Base-by-base conservation (phyloP, 2,888 invertebrate genomes). In the Ellobium chinense region DNA sequence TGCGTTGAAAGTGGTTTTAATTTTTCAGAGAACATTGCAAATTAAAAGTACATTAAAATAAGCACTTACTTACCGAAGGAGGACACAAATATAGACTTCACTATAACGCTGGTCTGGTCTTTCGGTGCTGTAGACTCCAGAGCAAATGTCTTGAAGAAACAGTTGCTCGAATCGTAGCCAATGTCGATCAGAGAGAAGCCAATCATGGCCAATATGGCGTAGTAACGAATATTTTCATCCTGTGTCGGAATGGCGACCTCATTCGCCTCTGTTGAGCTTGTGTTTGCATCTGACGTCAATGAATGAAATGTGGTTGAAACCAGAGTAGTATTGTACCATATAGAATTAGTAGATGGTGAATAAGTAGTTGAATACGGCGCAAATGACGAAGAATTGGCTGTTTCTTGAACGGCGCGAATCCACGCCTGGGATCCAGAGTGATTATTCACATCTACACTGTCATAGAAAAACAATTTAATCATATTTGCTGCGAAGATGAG, bases 61-160 rank as follows among this genome's bases (percentile, higher is more conserved):
- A n/a, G n/a, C n/a, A n/a, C n/a, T n/a, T 78, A 82, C 70, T 68
- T 73, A 77, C 77, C 77, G 3, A 77, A 66, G 24, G 77, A 77
- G 34, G 68, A 69, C 7, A 77, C 77, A 56, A 77, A 58, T 4
- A 68, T 56, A 21, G 68, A 12, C 39, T 77, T 68, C 37, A 69
- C 68, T 4, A 77, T 77, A 24, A 77, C 29, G 27, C 77, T 39
- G 9, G 58, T 24, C 12, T 77, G 77, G 21, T 77, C 34, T n/a
- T 37, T 46, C n/a, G 56, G 29, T 37, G 68, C 29, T 18, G 77
- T 77, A 2, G 65, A 77, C 1, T 54, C 68, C 27, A 77, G 60
- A 4, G 60, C 68, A 29, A 77, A 77, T 0, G 77, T 77, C 27
- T 77, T 77, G 36, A 69, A 2, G 21, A 77, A 77, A 29, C 77